phyloP scores from a whole-genome alignment of 64 coral and sea anemone genomes.

The Trachythela sp. region DNA sequence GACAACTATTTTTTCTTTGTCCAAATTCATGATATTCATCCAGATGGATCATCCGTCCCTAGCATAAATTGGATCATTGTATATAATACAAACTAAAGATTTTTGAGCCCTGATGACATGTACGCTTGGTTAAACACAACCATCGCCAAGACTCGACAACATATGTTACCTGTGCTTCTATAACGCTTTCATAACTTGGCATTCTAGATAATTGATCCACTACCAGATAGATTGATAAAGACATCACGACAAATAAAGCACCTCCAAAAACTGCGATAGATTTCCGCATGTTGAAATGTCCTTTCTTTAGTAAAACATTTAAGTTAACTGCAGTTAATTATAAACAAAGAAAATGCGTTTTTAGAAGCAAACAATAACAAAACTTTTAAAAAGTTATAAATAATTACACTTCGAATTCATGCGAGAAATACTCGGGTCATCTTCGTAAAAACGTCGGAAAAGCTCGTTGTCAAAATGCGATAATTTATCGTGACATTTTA shows the following conservation, averaged over 20 bases:
- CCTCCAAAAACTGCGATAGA: constrained; percentile 89
- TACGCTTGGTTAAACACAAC: not conserved
- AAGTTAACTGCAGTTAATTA: not conserved
- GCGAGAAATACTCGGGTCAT: not conserved
- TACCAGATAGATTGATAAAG: constrained; percentile 94
- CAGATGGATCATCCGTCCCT: no score
- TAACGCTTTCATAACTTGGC: constrained; percentile 72
- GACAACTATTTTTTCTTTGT: no score
- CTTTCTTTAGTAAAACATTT: not conserved
- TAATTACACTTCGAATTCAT: no score
- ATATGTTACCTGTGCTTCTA: constrained; percentile 65
- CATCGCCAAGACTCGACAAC: not conserved
- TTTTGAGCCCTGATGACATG: not conserved
- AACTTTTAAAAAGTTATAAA: not conserved
- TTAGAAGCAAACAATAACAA: not conserved
- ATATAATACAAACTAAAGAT: no score
- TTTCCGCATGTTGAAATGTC: constrained; percentile 67
- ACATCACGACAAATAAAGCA: constrained; percentile 89
- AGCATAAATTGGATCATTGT: no score
- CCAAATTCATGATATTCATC: no score
- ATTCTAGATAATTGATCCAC: constrained; percentile 79
- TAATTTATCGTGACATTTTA: not conserved
- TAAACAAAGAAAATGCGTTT: not conserved
- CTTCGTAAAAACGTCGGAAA: not conserved
- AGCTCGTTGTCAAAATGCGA: not conserved